Evolutionary conservation across 2,113 vertebrate genomes (phyloP), one percentile per base, ranked within the genome.

Genomic region (Etheostoma spectabile): DNA sequence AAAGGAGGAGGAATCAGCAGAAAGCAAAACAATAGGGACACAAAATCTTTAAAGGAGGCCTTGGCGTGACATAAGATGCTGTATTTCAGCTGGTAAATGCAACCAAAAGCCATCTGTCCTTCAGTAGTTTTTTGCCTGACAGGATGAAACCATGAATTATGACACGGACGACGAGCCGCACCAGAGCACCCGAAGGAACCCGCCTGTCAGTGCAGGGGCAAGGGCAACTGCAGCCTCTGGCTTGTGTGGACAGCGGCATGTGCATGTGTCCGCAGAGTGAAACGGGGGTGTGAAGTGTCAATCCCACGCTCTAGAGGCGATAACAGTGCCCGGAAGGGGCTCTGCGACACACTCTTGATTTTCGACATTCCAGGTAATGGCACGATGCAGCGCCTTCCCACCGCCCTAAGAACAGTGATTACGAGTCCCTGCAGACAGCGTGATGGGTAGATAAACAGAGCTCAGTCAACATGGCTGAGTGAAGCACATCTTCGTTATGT

Each of bases 331-430:
- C 67, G 69, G 76, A 74, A 72, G 27, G 63, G 60, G 19, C 46
- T 80, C 42, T 52, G 22, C 24, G 19, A 75, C 55, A 66, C 81
- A 74, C 77, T 74, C 59, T 42, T 57, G 64, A 80, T 77, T 52
- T 80, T 59, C 86, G 90, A 93, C 88, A 89, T 85, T 93, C 66
- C 77, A 79, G 86, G 85, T 90, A 92, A 93, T 90, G 85, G 86
- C 56, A 87, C 67, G 21, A 70, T 7, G 46, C 63, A n/a, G 81
- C 48, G 3, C 35, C 72, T 63, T 67, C 63, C 45, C 63, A 55
- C 33, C 27, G 60, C 22, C 57, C 38, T 38, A 79, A 60, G 60
- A 76, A n/a, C n/a, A 66, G 71, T 30, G 68, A 86, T 59, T 27
- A 67, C 5, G 53, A 73, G n/a, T 38, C 56, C 12, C 74, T 42